A percentile compares a stretch with the other conserved stretches of the same genome.
These are phyloP conservation scores for Atta colombica DNA, from an alignment of 1,140 invertebrate genomes.

Conservation along the genomic window DNA sequence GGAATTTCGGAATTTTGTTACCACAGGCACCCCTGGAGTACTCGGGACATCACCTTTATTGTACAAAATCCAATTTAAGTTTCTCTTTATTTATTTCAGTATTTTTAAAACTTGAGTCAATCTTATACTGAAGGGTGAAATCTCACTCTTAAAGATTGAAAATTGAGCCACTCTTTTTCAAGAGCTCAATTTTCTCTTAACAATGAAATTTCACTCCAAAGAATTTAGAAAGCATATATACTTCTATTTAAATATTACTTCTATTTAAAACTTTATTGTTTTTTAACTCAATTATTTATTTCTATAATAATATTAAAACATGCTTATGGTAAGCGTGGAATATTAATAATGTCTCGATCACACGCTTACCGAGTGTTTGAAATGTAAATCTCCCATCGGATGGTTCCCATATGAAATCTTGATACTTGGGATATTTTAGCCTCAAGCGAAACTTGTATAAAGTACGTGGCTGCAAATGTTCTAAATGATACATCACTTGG, in stretches of 20 bases:
- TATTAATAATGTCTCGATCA: neutral
- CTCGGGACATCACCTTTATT: slow-evolving; percentile 89
- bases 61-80: slow-evolving; percentile 40
- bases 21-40: slow-evolving; percentile 89
- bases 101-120: no score
- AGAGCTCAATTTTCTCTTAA: no score
- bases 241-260: no score
- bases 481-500: slow-evolving; percentile 85
- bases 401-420: slow-evolving; percentile 89
- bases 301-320: neutral
- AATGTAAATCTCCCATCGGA: slow-evolving; percentile 90
- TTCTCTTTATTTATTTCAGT: neutral
- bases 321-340: slow-evolving; percentile 1
- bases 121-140: no score
- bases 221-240: no score
- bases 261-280: neutral
- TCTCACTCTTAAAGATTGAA: no score
- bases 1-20: slow-evolving; percentile 89
- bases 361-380: slow-evolving; percentile 90
- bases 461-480: slow-evolving; percentile 90
- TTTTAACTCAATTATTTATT: no score
- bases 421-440: slow-evolving; percentile 89
- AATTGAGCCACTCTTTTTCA: no score
- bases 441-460: slow-evolving; percentile 91
- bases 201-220: no score